These are phyloP conservation scores for Cheiracanthium punctorium DNA, from an alignment of 2,888 invertebrate species.

Conservation along the genomic window DNA sequence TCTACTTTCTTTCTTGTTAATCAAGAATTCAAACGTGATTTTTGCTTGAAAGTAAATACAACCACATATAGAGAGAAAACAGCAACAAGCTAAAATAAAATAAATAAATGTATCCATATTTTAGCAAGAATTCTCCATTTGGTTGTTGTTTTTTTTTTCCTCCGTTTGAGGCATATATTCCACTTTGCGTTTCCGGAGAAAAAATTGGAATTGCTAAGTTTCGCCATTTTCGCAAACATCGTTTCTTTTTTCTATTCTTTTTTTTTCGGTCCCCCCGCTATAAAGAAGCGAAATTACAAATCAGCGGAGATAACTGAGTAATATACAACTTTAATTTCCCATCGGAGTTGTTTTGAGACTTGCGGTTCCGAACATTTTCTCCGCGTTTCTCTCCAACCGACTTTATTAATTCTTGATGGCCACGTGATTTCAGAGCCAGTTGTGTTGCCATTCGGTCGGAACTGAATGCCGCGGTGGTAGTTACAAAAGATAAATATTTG, in stretches of 20 bases:
- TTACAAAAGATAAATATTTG: constrained; percentile 70
- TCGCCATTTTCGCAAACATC: constrained; percentile 43
- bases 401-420: constrained; percentile 69
- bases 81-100: no score
- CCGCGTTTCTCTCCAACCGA: constrained; percentile 11
- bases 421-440: constrained; percentile 69
- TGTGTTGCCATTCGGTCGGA: constrained; percentile 63
- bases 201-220: constrained; percentile 69
- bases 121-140: constrained; percentile 1
- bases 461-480: constrained; percentile 61
- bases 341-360: constrained; percentile 57
- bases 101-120: constrained; percentile 20
- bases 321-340: constrained; percentile 70
- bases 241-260: constrained; percentile 23
- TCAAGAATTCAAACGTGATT: background rate
- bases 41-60: no score
- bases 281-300: constrained; percentile 67
- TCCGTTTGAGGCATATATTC: constrained; percentile 47
- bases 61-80: no score
- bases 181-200: constrained; percentile 53
- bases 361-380: constrained; percentile 15
- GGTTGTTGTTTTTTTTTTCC: no score
- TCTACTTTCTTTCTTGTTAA: background rate
- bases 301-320: constrained; percentile 65
- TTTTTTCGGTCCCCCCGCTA: no score